Evolutionary conservation across 2,888 invertebrate genomes (phyloP).

Genomic region (Plusia festucae): DNA sequence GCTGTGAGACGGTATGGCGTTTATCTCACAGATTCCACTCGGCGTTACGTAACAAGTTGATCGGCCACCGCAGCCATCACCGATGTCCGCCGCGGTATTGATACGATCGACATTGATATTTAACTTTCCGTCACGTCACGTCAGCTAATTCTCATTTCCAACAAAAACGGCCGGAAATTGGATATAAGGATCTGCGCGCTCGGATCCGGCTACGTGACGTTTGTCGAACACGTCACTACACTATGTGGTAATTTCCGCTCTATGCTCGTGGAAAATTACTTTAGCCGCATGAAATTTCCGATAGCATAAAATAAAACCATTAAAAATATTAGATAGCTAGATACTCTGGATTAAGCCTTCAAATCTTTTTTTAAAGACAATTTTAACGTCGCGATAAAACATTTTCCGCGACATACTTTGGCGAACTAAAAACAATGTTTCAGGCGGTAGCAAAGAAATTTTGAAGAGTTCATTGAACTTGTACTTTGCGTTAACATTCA

Average conservation of each 20-base stretch:
- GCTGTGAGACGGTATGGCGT: conserved; percentile 38
- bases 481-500: no score
- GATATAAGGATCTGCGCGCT: conserved; percentile 88
- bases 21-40: conserved; percentile 43
- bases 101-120: conserved; percentile 81
- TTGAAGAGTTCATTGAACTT: no score
- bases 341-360: conserved; percentile 53
- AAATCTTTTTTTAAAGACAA: conserved; percentile 54
- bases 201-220: conserved; percentile 88
- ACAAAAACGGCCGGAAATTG: conserved; percentile 89
- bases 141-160: conserved; percentile 88
- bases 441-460: background rate
- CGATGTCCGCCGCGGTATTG: conserved; percentile 52
- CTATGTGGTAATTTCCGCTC: conserved; percentile 89
- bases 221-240: conserved; percentile 89
- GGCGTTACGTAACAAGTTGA: conserved; percentile 51
- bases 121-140: conserved; percentile 85
- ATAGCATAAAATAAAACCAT: conserved; percentile 81
- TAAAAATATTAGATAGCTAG: conserved; percentile 73
- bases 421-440: conserved; percentile 12
- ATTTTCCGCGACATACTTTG: conserved; percentile 19
- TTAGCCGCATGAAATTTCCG: conserved; percentile 88
- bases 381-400: conserved; percentile 31
- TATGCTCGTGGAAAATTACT: conserved; percentile 88
- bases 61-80: conserved; percentile 44